Conservation (phyloP, 2,113 vertebrate genomes). For the Rhinoderma darwinii region DNA sequence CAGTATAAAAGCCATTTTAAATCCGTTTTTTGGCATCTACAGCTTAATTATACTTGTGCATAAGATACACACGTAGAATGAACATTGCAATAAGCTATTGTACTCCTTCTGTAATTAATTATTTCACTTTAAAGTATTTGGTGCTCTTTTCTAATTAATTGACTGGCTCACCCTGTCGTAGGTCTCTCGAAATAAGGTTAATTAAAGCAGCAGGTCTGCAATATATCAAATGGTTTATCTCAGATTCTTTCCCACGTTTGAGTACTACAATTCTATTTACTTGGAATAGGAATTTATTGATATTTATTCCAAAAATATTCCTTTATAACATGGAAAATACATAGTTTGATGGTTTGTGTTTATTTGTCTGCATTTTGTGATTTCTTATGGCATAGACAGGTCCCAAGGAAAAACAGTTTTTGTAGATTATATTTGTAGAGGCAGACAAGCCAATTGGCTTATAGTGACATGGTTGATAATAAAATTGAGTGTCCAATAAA, state of each 20-base stretch:
- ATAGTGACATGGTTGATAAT: neutral
- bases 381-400: neutral
- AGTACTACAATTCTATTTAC: slow-evolving; percentile 31
- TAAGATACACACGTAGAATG: slow-evolving; percentile 38
- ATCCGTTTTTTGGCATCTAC: slow-evolving; percentile 51
- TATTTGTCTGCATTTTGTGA: neutral
- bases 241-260: neutral
- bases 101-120: slow-evolving; percentile 46
- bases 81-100: slow-evolving; percentile 41
- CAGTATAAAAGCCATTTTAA: slow-evolving; percentile 54
- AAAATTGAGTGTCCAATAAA: neutral
- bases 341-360: neutral
- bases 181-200: slow-evolving; percentile 47
- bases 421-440: neutral
- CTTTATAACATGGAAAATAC: neutral
- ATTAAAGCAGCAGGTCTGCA: slow-evolving; percentile 52
- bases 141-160: slow-evolving; percentile 55
- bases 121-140: slow-evolving; percentile 50
- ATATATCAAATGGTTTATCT: slow-evolving; percentile 45
- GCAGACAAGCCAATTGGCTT: neutral
- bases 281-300: slow-evolving; percentile 28
- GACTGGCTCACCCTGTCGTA: slow-evolving; percentile 18
- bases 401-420: neutral
- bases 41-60: slow-evolving; percentile 52
- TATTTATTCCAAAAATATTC: neutral